Percentiles rank a stretch among this genome's conserved stretches.
Conservation (phyloP, 2,113 vertebrate genomes). For the Tyto alba region DNA sequence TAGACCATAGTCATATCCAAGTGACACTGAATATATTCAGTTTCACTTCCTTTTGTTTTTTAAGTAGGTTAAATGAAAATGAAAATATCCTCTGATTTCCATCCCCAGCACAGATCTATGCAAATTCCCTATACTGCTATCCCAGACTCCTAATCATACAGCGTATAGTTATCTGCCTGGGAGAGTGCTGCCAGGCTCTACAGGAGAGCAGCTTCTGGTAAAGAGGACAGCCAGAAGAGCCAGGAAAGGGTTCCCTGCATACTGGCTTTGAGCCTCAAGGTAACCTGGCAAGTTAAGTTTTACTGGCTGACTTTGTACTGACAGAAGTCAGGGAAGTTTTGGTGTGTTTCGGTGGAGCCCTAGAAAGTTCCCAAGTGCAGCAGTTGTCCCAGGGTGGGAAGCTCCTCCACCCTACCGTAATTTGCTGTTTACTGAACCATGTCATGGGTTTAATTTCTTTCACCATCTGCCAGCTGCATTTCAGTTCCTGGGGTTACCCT, state of each 20-base stretch:
- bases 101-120: background rate
- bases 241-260: background rate
- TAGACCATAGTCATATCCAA: background rate
- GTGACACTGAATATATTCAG: background rate
- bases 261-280: background rate
- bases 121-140: background rate
- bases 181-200: background rate
- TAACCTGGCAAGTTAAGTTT: background rate
- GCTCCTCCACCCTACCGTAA: background rate
- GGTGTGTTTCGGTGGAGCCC: background rate
- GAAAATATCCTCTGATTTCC: background rate
- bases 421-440: conserved; percentile 55
- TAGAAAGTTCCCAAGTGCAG: background rate
- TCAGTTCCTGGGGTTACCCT: conserved; percentile 60
- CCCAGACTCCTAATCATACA: background rate
- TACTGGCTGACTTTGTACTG: background rate
- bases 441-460: conserved; percentile 69
- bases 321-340: background rate
- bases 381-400: background rate
- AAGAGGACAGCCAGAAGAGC: background rate
- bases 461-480: conserved; percentile 65
- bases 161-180: background rate
- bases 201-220: background rate
- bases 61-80: conserved; percentile 44
- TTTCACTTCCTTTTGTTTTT: conserved; percentile 44